phyloP scores from a whole-genome alignment of 2,797 vertebrate genomes.

The Xenops minutus region DNA sequence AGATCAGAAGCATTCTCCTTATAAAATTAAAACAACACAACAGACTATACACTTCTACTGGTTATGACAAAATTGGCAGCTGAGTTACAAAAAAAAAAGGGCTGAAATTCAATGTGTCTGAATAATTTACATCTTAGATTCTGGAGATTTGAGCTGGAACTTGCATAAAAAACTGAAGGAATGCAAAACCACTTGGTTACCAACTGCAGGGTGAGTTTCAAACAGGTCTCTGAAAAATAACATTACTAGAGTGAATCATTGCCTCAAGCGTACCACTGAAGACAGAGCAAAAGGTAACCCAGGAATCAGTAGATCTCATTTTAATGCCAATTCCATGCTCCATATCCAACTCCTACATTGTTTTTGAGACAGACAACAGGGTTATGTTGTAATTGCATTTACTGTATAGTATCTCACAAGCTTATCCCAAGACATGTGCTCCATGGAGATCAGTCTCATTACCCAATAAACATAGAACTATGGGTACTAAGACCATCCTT shows the following conservation, averaged over 20 bases:
- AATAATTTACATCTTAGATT: background rate
- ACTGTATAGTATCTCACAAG: background rate
- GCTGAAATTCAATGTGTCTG: background rate
- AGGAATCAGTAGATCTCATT: background rate
- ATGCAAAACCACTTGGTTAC: background rate
- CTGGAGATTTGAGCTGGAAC: background rate
- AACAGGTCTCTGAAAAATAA: background rate
- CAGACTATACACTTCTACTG: background rate
- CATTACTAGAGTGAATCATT: background rate
- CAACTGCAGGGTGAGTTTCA: background rate
- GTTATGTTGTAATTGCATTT: background rate
- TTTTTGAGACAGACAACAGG: background rate
- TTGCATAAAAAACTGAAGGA: background rate
- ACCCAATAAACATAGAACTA: background rate
- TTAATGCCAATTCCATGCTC: background rate
- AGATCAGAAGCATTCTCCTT: background rate
- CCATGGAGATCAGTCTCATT: background rate
- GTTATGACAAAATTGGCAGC: background rate
- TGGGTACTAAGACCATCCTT: background rate
- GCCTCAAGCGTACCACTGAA: background rate
- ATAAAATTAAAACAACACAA: background rate
- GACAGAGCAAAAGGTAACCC: background rate
- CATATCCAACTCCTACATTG: fast-evolving
- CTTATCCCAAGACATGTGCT: background rate
- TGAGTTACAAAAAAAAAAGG: background rate